Percentiles rank a stretch among this genome's conserved stretches.
Evolutionary conservation across 2,113 vertebrate species (phyloP).

Genomic region (Trochalopteron elliotii): DNA sequence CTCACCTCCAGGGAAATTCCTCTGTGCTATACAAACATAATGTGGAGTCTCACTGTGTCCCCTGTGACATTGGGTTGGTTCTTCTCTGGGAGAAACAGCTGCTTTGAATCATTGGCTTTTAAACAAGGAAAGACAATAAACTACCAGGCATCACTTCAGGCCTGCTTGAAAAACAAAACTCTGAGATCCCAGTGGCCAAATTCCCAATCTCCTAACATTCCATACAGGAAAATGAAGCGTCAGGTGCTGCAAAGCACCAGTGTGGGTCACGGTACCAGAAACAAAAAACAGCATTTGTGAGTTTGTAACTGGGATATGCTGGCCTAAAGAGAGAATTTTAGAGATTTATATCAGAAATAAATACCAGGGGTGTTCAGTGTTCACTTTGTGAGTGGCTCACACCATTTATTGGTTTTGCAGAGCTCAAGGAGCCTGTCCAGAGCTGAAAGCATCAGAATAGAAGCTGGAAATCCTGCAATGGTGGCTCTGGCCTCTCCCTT

Average conservation of each 20-base stretch:
- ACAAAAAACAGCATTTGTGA: not conserved
- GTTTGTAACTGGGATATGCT: not conserved
- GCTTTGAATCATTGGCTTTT: not conserved
- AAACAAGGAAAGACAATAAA: not conserved
- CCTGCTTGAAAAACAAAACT: not conserved
- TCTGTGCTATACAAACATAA: fast-evolving
- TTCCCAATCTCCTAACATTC: not conserved
- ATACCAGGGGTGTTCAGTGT: not conserved
- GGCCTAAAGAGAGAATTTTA: not conserved
- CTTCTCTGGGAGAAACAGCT: not conserved
- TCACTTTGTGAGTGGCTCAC: not conserved
- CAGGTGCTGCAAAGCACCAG: not conserved
- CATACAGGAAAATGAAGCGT: not conserved
- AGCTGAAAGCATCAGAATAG: not conserved
- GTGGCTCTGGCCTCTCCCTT: not conserved
- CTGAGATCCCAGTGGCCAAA: not conserved
- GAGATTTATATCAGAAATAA: not conserved
- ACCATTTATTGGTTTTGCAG: not conserved
- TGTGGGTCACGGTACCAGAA: not conserved
- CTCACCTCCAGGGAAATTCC: not conserved
- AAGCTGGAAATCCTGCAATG: not conserved
- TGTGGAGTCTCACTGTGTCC: fast-evolving
- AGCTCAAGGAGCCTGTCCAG: not conserved
- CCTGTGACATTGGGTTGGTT: not conserved
- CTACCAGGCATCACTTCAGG: not conserved